Evolutionary conservation across 2,797 vertebrate genomes (phyloP).

Genomic region (Sebastes matsubarae): DNA sequence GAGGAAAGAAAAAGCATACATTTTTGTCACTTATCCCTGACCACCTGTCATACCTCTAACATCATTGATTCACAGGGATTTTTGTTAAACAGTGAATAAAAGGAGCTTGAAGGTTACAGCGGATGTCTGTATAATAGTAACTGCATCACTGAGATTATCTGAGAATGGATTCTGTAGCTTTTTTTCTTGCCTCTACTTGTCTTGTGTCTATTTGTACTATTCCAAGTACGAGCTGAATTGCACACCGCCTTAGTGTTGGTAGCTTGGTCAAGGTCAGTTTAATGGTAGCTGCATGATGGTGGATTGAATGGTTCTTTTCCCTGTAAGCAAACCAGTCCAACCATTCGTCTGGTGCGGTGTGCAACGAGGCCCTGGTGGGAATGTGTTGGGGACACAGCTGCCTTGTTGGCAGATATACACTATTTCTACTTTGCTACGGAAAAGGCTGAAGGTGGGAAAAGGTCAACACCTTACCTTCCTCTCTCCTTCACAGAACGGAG

Average conservation of each 20-base stretch:
- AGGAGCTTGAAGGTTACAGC: neutral
- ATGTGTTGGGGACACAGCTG: slow-evolving; percentile 20
- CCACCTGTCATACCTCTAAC: neutral
- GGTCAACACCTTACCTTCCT: slow-evolving; percentile 64
- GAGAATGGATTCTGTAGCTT: neutral
- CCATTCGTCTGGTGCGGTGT: slow-evolving; percentile 1
- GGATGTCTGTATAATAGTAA: neutral
- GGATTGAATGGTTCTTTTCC: neutral
- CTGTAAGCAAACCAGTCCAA: neutral
- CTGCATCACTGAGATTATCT: neutral
- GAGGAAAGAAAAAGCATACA: neutral
- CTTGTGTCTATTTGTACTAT: neutral
- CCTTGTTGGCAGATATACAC: slow-evolving; percentile 38
- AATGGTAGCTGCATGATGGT: neutral
- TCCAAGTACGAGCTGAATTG: neutral
- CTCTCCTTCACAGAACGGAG: slow-evolving; percentile 41
- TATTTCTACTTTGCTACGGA: slow-evolving; percentile 32
- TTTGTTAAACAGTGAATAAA: neutral
- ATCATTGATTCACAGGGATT: neutral
- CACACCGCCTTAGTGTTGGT: neutral
- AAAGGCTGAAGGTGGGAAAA: slow-evolving; percentile 58
- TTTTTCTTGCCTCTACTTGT: neutral
- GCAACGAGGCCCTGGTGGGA: slow-evolving; percentile 9
- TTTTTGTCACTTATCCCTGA: neutral
- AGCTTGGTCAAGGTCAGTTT: neutral